Conservation (phyloP, 2,797 vertebrate species). For the Notolabrus celidotus region DNA sequence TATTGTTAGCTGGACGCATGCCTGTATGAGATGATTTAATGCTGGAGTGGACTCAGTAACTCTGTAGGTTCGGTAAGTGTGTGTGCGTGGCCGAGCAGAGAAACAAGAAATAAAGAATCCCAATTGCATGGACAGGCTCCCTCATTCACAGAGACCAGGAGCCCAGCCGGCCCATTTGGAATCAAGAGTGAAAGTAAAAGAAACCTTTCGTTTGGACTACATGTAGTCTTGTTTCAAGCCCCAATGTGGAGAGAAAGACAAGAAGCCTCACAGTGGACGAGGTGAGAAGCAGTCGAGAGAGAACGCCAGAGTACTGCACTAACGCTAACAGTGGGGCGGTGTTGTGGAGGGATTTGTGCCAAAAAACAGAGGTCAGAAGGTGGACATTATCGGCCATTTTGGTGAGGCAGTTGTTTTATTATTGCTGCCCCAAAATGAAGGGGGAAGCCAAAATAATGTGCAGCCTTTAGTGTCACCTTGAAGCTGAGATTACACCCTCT, state of each 20-base stretch:
- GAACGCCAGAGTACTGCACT: slow-evolving; percentile 87
- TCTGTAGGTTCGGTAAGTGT: slow-evolving; percentile 43
- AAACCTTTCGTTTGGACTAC: slow-evolving; percentile 66
- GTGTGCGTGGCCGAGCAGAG: slow-evolving; percentile 27
- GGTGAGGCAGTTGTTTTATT: slow-evolving; percentile 88
- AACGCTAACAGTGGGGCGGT: slow-evolving; percentile 81
- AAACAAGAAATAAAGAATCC: slow-evolving; percentile 73
- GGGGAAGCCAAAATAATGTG: slow-evolving; percentile 91
- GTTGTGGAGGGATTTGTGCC: slow-evolving; percentile 87
- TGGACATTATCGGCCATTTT: slow-evolving; percentile 95
- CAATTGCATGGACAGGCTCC: slow-evolving; percentile 84
- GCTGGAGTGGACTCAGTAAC: slow-evolving; percentile 22
- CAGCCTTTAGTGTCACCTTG: slow-evolving; percentile 92
- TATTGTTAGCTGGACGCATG: slow-evolving; percentile 46
- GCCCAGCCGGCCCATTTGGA: slow-evolving; percentile 79
- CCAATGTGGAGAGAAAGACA: slow-evolving; percentile 85
- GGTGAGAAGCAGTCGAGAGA: slow-evolving; percentile 90
- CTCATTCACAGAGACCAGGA: slow-evolving; percentile 84
- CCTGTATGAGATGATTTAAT: slow-evolving; percentile 43
- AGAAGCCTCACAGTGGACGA: slow-evolving; percentile 88
- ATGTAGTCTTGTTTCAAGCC: slow-evolving; percentile 86
- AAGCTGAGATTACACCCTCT: slow-evolving; percentile 99
- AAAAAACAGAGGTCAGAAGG: slow-evolving; percentile 89
- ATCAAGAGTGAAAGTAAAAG: slow-evolving; percentile 63
- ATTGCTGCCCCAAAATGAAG: slow-evolving; percentile 95